These are phyloP conservation scores for Trichogramma dendrolimi DNA, from an alignment of 2,888 invertebrate species.

Conservation along the genomic window DNA sequence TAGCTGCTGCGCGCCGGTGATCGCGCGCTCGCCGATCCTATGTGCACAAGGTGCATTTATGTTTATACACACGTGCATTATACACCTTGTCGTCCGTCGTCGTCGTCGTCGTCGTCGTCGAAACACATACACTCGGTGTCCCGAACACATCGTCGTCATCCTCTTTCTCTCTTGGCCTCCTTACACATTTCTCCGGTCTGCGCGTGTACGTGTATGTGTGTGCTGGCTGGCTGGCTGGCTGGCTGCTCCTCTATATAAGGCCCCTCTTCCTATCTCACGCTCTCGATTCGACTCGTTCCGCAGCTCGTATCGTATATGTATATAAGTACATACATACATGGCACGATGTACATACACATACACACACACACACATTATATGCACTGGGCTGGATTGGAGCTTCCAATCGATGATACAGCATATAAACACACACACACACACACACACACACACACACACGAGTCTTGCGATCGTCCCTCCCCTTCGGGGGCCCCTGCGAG, in stretches of 20 bases:
- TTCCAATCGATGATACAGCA: too few species aligned
- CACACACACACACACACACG: too few species aligned
- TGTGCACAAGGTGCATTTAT: too few species aligned
- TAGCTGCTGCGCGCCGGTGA: too few species aligned
- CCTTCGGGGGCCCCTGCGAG: not conserved
- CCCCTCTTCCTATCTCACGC: slow-evolving; percentile 27
- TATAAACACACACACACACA: too few species aligned
- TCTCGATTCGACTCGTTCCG: slow-evolving; percentile 23
- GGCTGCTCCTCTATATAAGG: slow-evolving; percentile 15
- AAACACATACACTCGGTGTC: not conserved
- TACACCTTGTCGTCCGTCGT: not conserved
- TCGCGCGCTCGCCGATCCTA: too few species aligned
- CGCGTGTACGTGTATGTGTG: not conserved
- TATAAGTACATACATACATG: too few species aligned
- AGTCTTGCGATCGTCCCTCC: not conserved
- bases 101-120: not conserved
- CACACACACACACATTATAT: too few species aligned
- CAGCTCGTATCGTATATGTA: not conserved
- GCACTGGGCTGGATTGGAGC: too few species aligned
- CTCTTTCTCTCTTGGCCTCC: slow-evolving; percentile 28
- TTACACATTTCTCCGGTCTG: slow-evolving; percentile 26
- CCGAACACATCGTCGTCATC: not conserved
- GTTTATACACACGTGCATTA: too few species aligned
- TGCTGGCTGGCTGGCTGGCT: slow-evolving; percentile 10
- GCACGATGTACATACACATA: too few species aligned